Percentiles rank a stretch among this genome's conserved stretches.
phyloP scores from a whole-genome alignment of 1,140 invertebrate genomes.

The Trachelipus rathkii region DNA sequence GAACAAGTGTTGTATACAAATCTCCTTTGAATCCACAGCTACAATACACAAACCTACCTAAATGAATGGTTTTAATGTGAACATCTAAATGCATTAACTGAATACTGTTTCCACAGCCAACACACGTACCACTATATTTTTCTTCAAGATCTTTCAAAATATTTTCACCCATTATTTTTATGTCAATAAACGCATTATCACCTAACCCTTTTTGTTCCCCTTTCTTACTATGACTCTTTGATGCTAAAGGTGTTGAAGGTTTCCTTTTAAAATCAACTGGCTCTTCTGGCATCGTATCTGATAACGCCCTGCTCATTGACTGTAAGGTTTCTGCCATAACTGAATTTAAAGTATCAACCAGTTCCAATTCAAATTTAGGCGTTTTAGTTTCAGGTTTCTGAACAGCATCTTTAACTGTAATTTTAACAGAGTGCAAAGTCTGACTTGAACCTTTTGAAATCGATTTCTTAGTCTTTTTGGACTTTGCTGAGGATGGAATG shows the following conservation, averaged over 20 bases:
- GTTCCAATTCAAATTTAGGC: slow-evolving; percentile 33
- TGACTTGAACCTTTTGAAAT: slow-evolving; percentile 14
- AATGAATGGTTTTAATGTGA: slow-evolving; percentile 36
- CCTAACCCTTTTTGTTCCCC: slow-evolving; percentile 35
- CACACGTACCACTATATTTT: slow-evolving; percentile 41
- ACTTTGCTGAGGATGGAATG: not conserved
- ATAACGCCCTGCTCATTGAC: slow-evolving; percentile 30
- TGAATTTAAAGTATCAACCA: slow-evolving; percentile 35
- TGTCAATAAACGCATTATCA: slow-evolving; percentile 43
- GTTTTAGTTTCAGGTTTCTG: slow-evolving; percentile 23
- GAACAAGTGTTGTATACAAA: slow-evolving; percentile 38
- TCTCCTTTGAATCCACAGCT: slow-evolving; percentile 41
- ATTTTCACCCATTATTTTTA: slow-evolving; percentile 39
- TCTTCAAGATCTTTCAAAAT: slow-evolving; percentile 43
- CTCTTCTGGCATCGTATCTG: slow-evolving; percentile 26
- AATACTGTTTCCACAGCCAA: slow-evolving; percentile 42
- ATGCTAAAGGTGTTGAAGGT: not conserved
- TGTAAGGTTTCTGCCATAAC: slow-evolving; percentile 34
- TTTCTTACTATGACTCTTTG: not conserved
- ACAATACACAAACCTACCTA: slow-evolving; percentile 32
- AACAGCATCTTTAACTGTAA: not conserved
- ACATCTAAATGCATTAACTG: slow-evolving; percentile 27
- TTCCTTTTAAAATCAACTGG: slow-evolving; percentile 22
- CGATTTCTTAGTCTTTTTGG: not conserved
- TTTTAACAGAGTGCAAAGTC: not conserved